Evolutionary conservation across 2,113 vertebrate species (phyloP).

Genomic region (Ammodytes marinus): DNA sequence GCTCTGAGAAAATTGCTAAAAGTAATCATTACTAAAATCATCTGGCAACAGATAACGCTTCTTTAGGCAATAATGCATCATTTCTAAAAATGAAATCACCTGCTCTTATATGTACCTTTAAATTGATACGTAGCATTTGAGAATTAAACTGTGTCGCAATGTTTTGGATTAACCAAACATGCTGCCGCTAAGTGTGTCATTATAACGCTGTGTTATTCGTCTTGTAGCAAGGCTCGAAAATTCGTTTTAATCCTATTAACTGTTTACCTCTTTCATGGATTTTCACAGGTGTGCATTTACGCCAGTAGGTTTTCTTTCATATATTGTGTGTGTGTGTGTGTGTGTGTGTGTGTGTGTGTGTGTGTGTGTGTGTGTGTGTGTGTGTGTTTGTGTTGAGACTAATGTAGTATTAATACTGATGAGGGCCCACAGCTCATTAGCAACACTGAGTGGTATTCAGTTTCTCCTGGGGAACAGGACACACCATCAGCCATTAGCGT

Average conservation of each 20-base stretch:
- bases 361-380: constrained; percentile 18
- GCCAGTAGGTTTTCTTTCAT: constrained; percentile 36
- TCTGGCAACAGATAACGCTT: not conserved
- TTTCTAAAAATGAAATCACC: not conserved
- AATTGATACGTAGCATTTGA: constrained; percentile 18
- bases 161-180: constrained; percentile 52
- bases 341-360: constrained; percentile 25
- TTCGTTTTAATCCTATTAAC: constrained; percentile 69
- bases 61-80: not conserved
- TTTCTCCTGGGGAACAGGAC: constrained; percentile 73
- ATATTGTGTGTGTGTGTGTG: constrained; percentile 26
- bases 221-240: constrained; percentile 27
- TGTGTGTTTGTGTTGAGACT: constrained; percentile 46
- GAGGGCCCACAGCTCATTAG: constrained; percentile 83
- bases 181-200: constrained; percentile 44
- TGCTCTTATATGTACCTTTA: constrained; percentile 14
- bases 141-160: constrained; percentile 36
- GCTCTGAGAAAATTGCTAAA: not conserved
- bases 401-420: constrained; percentile 85
- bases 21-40: constrained; percentile 25
- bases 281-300: constrained; percentile 52
- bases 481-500: constrained; percentile 52
- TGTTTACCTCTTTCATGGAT: constrained; percentile 64
- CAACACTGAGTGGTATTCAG: constrained; percentile 77
- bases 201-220: constrained; percentile 31